Evolutionary conservation across 2,113 vertebrate genomes (phyloP).

Genomic region (Caranx ignobilis): DNA sequence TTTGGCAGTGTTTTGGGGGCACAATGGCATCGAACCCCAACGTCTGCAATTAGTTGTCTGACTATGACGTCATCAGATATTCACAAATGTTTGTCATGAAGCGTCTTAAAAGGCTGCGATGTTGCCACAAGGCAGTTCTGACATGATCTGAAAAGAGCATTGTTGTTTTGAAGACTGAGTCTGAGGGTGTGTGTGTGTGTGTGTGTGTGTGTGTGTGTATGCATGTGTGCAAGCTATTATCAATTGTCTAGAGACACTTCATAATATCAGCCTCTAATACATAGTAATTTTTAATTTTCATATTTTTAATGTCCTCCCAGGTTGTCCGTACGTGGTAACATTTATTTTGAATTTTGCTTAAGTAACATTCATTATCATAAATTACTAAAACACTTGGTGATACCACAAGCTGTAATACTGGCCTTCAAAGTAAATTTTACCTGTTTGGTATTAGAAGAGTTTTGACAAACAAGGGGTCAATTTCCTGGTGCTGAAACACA

Average conservation of each 20-base stretch:
- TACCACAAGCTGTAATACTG: background rate
- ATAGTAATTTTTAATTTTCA: background rate
- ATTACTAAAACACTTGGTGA: background rate
- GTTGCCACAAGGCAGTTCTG: slow-evolving; percentile 32
- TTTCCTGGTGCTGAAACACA: too few species aligned
- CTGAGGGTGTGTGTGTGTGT: background rate
- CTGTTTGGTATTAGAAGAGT: background rate
- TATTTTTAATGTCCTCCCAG: slow-evolving; percentile 9
- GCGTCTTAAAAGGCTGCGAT: slow-evolving; percentile 16
- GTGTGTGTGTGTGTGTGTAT: background rate
- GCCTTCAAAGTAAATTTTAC: background rate
- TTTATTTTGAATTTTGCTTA: slow-evolving; percentile 8
- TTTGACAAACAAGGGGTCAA: too few species aligned
- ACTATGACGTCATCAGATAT: slow-evolving; percentile 55
- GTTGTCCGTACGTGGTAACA: background rate
- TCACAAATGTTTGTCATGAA: slow-evolving; percentile 41
- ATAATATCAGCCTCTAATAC: background rate
- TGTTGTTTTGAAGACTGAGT: slow-evolving; percentile 2
- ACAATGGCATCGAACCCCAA: slow-evolving; percentile 27
- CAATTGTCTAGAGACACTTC: background rate
- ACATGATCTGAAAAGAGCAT: slow-evolving; percentile 16
- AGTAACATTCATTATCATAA: background rate
- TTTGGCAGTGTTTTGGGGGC: slow-evolving; percentile 52
- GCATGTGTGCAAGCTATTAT: background rate
- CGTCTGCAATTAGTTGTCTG: slow-evolving; percentile 66